Evolutionary conservation across 2,888 invertebrate genomes (phyloP), one percentile per base, ranked within the genome.

Genomic region (Eilema sororculum): DNA sequence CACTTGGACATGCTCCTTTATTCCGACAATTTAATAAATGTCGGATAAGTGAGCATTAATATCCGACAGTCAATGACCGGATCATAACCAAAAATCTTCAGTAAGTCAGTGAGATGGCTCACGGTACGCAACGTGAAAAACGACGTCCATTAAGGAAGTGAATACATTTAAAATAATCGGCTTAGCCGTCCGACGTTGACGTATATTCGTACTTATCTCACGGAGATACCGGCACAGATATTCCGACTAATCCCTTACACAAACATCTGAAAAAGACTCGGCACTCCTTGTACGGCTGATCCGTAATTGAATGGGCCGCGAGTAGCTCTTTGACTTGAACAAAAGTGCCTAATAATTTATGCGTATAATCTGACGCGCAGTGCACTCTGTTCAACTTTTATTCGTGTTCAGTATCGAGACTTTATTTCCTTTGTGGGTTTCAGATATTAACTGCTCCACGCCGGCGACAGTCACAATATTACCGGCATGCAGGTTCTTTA

Each of bases 91-190:
- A 94, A 94, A 94, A 94, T 93, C 93, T 93, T 91, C 93, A 91
- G 94, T 94, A 90, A 94, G 93, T 91, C 91, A 89, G 90, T 84
- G 84, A 86, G 89, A 86, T 85, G 82, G 86, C 90, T 88, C 90
- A 84, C 89, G 86, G 89, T 86, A 86, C 88, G 85, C 87, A 84
- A 89, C 89, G 92, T 95, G 95, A 95, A 95, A 94, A 95, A 94
- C 93, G 95, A 94, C 92, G 87, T 91, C 94, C 95, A 95, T 95
- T 95, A 95, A 93, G 95, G 95, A 94, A 95, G 95, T 95, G 95
- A 95, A 95, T 95, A 95, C 95, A 95, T 95, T 95, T 95, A 94
- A 95, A 95, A 95, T 95, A 95, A 95, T 95, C 95, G 94, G 95
- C 95, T 95, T 95, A 95, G 92, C 87, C 92, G 93, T 92, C 92